Percentiles rank a stretch among this genome's conserved stretches.
Conservation (phyloP, 2,888 invertebrate species). For the Drosophila quasianomalipes region DNA sequence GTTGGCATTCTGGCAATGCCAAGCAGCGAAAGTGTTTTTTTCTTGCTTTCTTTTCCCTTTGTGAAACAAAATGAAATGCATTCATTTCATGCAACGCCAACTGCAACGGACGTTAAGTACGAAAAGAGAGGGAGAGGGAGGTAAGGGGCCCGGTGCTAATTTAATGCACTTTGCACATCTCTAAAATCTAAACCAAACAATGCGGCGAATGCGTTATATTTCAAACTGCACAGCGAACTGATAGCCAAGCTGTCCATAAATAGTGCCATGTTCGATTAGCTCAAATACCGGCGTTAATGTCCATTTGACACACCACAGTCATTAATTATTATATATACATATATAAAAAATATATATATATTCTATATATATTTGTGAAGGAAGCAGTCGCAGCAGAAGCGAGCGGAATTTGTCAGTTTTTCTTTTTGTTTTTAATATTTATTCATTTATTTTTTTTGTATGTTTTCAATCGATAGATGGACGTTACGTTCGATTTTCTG, state of each 20-base stretch:
- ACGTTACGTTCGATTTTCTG: conserved; percentile 42
- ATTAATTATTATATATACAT: conserved; percentile 24
- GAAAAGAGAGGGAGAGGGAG: too few relatives aligned
- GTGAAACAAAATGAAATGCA: conserved; percentile 41
- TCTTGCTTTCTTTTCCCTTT: not conserved
- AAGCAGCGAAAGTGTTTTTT: conserved; percentile 73
- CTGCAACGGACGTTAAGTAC: conserved; percentile 29
- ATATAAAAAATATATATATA: not conserved
- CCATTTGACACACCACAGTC: conserved; percentile 6
- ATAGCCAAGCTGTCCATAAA: conserved; percentile 18
- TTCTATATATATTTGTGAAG: not conserved
- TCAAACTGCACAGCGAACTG: conserved; percentile 33
- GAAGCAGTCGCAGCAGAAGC: not conserved
- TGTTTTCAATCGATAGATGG: conserved; percentile 42
- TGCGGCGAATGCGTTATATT: conserved; percentile 62
- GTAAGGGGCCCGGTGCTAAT: conserved; percentile 9
- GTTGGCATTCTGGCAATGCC: conserved; percentile 72
- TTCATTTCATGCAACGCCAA: conserved; percentile 70
- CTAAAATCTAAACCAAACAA: conserved; percentile 20
- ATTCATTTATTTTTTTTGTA: not conserved
- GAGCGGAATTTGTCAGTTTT: conserved; percentile 19
- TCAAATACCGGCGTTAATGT: conserved; percentile 19
- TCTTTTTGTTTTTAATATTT: conserved; percentile 3
- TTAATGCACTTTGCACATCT: conserved; percentile 23
- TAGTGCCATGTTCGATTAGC: conserved; percentile 8